Conservation (phyloP, 2,113 vertebrate genomes). For the Mohoua ochrocephala region DNA sequence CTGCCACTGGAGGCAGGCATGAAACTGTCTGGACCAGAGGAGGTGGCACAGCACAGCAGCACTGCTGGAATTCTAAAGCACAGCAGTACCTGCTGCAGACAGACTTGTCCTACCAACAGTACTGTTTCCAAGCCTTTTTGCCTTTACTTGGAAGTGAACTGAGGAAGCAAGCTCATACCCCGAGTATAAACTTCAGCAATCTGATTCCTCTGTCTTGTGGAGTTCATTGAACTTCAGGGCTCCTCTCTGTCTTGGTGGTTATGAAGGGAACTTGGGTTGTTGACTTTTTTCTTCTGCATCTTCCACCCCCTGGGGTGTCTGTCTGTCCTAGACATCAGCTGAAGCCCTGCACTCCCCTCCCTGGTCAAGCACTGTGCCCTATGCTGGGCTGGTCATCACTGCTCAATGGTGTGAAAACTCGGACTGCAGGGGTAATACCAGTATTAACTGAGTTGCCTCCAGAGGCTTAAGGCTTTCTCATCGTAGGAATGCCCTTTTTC, state of each 20-base stretch:
- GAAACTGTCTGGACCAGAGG: not conserved
- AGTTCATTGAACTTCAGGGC: not conserved
- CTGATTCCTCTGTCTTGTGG: not conserved
- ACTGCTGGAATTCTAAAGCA: not conserved
- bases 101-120: not conserved
- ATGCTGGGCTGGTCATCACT: not conserved
- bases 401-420: not conserved
- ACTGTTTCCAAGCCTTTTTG: not conserved
- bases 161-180: not conserved
- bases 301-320: not conserved
- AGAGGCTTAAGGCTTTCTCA: not conserved
- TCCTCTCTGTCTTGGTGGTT: not conserved
- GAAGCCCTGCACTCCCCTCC: not conserved
- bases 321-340: not conserved
- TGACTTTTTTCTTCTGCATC: not conserved
- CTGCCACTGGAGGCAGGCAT: not conserved
- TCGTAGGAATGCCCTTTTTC: not conserved
- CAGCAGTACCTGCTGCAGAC: not conserved
- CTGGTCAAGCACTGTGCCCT: not conserved
- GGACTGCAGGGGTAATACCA: not conserved
- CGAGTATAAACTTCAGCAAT: not conserved
- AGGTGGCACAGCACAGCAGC: not conserved
- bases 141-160: not conserved
- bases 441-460: not conserved
- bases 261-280: not conserved